Base-by-base conservation (phyloP, 2,797 vertebrate species). In the Crypturellus tataupa region DNA sequence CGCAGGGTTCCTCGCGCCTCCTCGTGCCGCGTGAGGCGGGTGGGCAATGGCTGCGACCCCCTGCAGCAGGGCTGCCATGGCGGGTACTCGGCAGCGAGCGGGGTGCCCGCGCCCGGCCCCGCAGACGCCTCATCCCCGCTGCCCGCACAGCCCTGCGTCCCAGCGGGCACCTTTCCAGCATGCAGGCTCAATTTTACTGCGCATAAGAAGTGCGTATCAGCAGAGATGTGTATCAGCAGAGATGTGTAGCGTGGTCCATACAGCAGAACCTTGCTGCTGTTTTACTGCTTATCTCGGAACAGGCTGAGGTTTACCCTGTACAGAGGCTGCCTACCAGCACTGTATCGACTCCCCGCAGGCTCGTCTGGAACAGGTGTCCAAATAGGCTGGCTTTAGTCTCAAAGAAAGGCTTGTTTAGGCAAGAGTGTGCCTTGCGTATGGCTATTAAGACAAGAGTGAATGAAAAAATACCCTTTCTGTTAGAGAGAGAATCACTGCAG, bases 391-490 rank as follows among this genome's bases (percentile, higher is more conserved):
- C 23, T 90, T 90, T 71, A 40, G 68, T 93, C 71, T 70, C 65
- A 88, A 90, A 63, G 46, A 76, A 69, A 23, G 62, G 33, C 20
- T 85, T 84, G 42, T 75, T 90, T 68, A 56, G 88, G 76, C 60
- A 92, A 70, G 91, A 71, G 51, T 49, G 16, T 89, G 44, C 51
- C 89, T 91, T 62, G 37, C 82, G 76, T 77, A 84, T 64, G 44
- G 62, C 87, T 93, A 51, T 60, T n/a, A 51, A 63, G 53, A 87
- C 63, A 2, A 9, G 23, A 16, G 46, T 44, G 62, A 85, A 80
- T 33, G 47, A 46, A 69, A 42, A 77, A 67, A 58, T 37, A 44
- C 67, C 31, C 18, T 85, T 91, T 78, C 69, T 49, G 79, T 46
- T 24, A 58, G 47, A 79, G 80, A 85, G 82, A 91, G 70, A 71